Conservation (phyloP, 2,797 vertebrate species). For the Coendou prehensilis region DNA sequence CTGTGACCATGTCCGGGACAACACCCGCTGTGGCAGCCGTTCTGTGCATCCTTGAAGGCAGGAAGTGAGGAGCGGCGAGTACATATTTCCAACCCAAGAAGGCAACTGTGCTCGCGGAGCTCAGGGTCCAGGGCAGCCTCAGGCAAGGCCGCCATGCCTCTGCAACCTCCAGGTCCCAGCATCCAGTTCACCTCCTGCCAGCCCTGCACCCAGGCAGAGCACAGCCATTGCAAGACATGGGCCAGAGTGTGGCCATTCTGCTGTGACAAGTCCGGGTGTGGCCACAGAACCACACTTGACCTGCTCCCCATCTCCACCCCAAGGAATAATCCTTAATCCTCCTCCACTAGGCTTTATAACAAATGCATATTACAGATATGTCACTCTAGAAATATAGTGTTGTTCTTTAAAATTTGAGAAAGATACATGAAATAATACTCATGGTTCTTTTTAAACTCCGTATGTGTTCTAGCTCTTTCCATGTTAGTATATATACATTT, state of each 20-base stretch:
- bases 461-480: neutral
- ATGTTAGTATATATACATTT: fast-evolving
- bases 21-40: no score
- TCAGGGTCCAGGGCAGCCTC: neutral
- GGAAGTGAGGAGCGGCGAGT: neutral
- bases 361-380: neutral
- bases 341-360: neutral
- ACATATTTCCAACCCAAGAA: neutral
- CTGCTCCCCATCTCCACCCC: neutral
- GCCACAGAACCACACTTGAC: neutral
- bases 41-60: neutral
- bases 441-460: neutral
- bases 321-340: fast-evolving
- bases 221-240: neutral
- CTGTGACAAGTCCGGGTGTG: neutral
- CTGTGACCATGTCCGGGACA: neutral
- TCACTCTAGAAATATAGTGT: neutral
- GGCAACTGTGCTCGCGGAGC: neutral
- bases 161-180: neutral
- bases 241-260: neutral
- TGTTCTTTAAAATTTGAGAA: neutral
- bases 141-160: neutral
- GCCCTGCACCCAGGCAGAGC: neutral
- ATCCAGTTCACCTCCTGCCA: neutral
- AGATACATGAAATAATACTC: neutral